A percentile compares a stretch with the other conserved stretches of the same genome.
These are phyloP conservation scores for Temnothorax ravouxi DNA, from an alignment of 2,888 invertebrate genomes.

Conservation along the genomic window DNA sequence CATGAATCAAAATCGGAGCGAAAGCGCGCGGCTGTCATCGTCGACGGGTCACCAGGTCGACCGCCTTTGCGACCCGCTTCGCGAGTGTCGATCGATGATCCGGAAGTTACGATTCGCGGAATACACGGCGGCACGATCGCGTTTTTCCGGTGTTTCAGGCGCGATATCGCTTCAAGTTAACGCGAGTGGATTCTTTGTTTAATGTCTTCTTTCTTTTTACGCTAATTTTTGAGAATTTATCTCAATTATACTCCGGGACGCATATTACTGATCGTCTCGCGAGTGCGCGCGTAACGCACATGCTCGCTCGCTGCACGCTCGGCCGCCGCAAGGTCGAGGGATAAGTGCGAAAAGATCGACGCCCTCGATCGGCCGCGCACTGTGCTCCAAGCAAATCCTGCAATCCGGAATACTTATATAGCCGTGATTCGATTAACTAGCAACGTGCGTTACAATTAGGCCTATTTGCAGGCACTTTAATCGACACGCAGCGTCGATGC, in stretches of 20 bases:
- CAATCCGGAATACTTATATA: background rate
- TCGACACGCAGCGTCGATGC: background rate
- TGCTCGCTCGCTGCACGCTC: constrained; percentile 5
- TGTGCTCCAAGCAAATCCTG: background rate
- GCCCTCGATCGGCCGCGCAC: background rate
- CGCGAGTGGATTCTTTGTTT: constrained; percentile 10
- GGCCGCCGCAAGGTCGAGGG: no score
- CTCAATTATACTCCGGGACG: background rate
- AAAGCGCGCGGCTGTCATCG: background rate
- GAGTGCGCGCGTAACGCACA: constrained; percentile 12
- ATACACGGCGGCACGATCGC: background rate
- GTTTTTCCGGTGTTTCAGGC: background rate
- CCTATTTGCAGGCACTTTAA: background rate
- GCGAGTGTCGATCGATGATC: constrained; percentile 29
- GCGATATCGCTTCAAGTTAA: background rate
- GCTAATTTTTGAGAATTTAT: background rate
- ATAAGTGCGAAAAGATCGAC: constrained; percentile 2
- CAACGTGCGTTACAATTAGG: background rate
- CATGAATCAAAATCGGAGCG: constrained; percentile 67
- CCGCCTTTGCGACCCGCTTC: background rate
- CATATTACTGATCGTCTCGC: no score
- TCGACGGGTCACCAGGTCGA: background rate
- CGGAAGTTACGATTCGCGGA: background rate
- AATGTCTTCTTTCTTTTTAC: background rate
- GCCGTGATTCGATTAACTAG: constrained; percentile 16